Evolutionary conservation across 2,113 vertebrate species (phyloP).

Genomic region (Oryzias woworae): DNA sequence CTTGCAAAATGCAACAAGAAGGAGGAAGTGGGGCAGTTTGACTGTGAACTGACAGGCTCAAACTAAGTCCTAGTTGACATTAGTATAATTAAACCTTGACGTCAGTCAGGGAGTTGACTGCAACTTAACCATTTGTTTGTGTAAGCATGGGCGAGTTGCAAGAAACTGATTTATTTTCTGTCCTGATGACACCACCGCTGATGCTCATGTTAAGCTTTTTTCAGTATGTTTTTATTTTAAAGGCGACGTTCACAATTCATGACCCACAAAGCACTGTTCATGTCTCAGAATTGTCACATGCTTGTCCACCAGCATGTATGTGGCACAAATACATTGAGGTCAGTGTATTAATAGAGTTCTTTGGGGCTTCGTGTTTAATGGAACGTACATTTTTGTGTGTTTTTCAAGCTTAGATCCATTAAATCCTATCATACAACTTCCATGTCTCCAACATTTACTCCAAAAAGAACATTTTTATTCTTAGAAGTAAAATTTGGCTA

Average conservation of each 20-base stretch:
- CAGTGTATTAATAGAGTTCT: constrained; percentile 61
- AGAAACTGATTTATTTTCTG: neutral
- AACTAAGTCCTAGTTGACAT: neutral
- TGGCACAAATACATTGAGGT: constrained; percentile 24
- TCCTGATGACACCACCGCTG: too few relatives aligned
- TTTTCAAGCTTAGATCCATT: constrained; percentile 33
- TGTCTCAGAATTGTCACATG: constrained; percentile 5
- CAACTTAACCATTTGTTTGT: constrained; percentile 15
- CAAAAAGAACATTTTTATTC: too few relatives aligned
- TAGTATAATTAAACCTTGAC: neutral
- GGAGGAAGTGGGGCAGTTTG: neutral
- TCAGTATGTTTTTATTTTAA: constrained; percentile 9
- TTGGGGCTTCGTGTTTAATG: constrained; percentile 29
- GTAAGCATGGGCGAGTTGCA: constrained; percentile 4
- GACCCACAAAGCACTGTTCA: constrained; percentile 5
- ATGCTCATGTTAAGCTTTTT: too few relatives aligned
- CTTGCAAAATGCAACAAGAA: neutral
- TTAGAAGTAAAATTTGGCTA: too few relatives aligned
- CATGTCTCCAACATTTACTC: too few relatives aligned
- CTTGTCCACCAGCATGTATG: constrained; percentile 20
- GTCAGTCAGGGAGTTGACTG: constrained; percentile 2
- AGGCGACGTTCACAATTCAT: constrained; percentile 2
- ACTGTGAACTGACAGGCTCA: neutral
- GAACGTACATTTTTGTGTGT: constrained; percentile 2
- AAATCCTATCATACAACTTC: too few relatives aligned